These are phyloP conservation scores for Thysanoteuthis rhombus DNA, from an alignment of 2,888 invertebrate species.

Conservation along the genomic window DNA sequence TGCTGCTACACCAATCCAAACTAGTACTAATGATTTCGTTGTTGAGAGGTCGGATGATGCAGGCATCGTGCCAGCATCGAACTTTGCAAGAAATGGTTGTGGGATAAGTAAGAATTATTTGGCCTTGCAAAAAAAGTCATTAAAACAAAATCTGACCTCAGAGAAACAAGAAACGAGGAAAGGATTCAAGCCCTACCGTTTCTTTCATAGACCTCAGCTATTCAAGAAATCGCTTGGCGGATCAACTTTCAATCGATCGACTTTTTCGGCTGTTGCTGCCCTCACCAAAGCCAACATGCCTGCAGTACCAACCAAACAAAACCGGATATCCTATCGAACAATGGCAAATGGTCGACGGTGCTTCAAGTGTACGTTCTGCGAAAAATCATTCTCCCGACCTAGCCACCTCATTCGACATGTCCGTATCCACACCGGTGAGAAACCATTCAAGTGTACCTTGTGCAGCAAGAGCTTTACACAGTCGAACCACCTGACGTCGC, in stretches of 20 bases:
- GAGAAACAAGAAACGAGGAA: neutral
- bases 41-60: neutral
- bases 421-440: constrained; percentile 20
- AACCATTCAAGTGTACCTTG: constrained; percentile 20
- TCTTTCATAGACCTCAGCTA: neutral
- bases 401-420: constrained; percentile 23
- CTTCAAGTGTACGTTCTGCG: constrained; percentile 15
- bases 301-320: neutral
- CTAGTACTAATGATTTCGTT: neutral
- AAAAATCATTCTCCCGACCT: constrained; percentile 15
- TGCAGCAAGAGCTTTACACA: constrained; percentile 1
- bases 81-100: neutral
- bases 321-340: neutral
- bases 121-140: neutral
- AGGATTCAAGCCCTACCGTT: neutral
- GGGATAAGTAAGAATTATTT: neutral
- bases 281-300: neutral
- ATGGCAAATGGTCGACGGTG: neutral
- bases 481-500: constrained; percentile 18
- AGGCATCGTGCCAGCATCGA: neutral
- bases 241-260: neutral
- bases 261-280: neutral
- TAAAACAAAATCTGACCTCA: neutral
- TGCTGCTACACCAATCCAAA: neutral
- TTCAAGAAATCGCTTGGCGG: neutral